A percentile compares a stretch with the other conserved stretches of the same genome.
Evolutionary conservation across 2,797 vertebrate genomes (phyloP).

Genomic region (Phoebastria nigripes): DNA sequence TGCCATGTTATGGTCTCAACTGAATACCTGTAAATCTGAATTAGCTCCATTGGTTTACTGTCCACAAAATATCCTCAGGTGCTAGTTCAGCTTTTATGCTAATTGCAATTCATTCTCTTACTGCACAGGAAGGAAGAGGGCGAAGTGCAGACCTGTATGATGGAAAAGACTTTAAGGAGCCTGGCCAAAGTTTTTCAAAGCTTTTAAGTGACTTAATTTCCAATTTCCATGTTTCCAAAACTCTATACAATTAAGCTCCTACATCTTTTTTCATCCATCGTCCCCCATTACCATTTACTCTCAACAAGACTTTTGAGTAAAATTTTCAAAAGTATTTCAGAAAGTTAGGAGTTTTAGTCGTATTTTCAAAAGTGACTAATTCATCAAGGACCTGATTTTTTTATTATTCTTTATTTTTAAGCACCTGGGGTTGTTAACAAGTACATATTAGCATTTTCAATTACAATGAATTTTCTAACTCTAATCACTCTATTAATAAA

Average conservation of each 20-base stretch:
- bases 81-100: neutral
- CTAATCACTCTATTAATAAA: neutral
- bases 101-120: neutral
- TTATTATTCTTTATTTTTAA: neutral
- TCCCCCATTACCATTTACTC: neutral
- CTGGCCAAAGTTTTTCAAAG: neutral
- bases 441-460: neutral
- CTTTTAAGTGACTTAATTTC: neutral
- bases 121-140: neutral
- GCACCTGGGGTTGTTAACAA: neutral
- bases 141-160: neutral
- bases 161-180: neutral
- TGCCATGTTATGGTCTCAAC: neutral
- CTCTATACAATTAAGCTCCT: neutral
- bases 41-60: neutral
- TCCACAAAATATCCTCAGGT: neutral
- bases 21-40: neutral
- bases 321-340: neutral
- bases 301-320: neutral
- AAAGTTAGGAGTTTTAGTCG: neutral
- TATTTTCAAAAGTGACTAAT: neutral
- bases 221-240: neutral
- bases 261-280: neutral
- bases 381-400: neutral
- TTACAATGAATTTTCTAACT: neutral